Evolutionary conservation across 2,797 vertebrate species (phyloP).

Genomic region (Australoheros facetus): DNA sequence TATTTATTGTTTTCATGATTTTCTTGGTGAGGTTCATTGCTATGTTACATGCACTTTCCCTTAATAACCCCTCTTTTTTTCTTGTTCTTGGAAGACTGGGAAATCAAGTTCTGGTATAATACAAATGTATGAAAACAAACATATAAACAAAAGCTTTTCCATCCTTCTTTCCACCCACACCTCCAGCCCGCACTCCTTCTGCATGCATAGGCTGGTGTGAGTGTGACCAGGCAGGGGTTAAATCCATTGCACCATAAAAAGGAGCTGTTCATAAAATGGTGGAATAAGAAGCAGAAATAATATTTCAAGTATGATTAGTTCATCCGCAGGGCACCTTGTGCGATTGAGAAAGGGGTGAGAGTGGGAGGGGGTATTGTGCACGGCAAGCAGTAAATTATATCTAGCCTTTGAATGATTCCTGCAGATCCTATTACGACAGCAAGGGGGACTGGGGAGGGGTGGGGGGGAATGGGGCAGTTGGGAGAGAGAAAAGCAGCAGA

Average conservation of each 20-base stretch:
- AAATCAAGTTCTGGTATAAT: conserved; percentile 58
- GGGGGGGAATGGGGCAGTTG: conserved; percentile 68
- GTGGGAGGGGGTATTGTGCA: conserved; percentile 82
- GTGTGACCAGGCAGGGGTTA: conserved; percentile 82
- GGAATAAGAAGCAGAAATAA: conserved; percentile 89
- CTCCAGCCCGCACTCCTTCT: conserved; percentile 33
- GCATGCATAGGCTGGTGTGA: conserved; percentile 52
- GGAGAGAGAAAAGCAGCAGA: conserved; percentile 83
- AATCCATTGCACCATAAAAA: conserved; percentile 85
- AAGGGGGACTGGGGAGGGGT: conserved; percentile 66
- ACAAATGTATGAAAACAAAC: conserved; percentile 56
- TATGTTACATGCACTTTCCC: conserved; percentile 29
- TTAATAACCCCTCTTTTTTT: conserved; percentile 27
- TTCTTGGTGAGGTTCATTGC: conserved; percentile 33
- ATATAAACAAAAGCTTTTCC: conserved; percentile 39
- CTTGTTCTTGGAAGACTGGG: conserved; percentile 20
- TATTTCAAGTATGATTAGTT: conserved; percentile 92
- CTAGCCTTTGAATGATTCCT: conserved; percentile 92
- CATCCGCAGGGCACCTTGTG: conserved; percentile 88
- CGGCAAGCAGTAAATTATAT: conserved; percentile 88
- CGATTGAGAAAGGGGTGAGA: conserved; percentile 78
- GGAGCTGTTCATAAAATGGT: conserved; percentile 86
- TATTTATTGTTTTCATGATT: conserved; percentile 29
- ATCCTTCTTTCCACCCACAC: conserved; percentile 41
- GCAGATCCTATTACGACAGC: conserved; percentile 88